Conservation (phyloP, 2,113 vertebrate genomes). For the Saguinus midas region DNA sequence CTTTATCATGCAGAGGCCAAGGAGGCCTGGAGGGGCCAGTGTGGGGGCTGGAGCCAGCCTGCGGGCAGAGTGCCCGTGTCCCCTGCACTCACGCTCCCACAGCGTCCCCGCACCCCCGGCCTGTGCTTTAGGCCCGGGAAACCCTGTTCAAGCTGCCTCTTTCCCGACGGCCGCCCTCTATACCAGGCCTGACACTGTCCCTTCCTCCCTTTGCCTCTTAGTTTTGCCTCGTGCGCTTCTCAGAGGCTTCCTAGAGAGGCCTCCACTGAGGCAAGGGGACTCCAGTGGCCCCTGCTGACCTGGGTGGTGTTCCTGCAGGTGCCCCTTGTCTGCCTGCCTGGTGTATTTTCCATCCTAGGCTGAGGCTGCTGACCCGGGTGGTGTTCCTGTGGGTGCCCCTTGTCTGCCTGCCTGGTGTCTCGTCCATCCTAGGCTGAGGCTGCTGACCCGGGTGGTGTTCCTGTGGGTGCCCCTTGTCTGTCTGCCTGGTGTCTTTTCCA, state of each 20-base stretch:
- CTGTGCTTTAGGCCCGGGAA: not conserved
- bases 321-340: not conserved
- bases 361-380: no score
- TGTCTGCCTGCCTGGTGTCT: not conserved
- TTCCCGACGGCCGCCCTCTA: fast-evolving
- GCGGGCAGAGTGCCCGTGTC: fast-evolving
- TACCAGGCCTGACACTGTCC: fast-evolving
- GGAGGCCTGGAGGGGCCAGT: not conserved
- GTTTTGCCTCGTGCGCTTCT: not conserved
- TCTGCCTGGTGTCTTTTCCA: not conserved
- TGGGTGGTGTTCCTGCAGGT: not conserved
- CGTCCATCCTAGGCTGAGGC: no score
- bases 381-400: not conserved
- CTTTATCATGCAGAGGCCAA: not conserved
- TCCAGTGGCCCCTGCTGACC: no score
- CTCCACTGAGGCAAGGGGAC: not conserved
- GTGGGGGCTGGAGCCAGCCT: not conserved
- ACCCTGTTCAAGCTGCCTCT: not conserved
- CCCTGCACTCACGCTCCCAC: no score
- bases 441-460: no score
- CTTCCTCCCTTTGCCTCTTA: not conserved
- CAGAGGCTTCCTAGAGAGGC: no score
- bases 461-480: not conserved
- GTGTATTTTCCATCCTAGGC: no score
- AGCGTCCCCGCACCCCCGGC: no score